A percentile compares a stretch with the other conserved stretches of the same genome.
Evolutionary conservation across 2,113 vertebrate genomes (phyloP).

Genomic region (Mola mola): DNA sequence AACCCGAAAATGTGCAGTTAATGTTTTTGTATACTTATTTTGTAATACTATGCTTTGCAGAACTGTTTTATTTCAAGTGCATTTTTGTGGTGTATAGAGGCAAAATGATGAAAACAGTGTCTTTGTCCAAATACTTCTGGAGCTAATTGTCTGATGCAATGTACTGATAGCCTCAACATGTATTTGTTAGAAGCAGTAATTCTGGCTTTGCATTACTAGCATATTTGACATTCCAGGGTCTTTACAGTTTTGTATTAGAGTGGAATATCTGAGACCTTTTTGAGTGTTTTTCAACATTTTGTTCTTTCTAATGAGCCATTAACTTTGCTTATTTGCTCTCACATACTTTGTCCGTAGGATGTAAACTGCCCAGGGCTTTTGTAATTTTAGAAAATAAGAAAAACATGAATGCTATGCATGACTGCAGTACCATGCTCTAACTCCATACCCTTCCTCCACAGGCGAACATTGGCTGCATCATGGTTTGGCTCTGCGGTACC

Average conservation of each 20-base stretch:
- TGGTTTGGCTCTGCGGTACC: constrained; percentile 62
- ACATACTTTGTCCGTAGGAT: neutral
- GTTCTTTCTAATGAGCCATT: neutral
- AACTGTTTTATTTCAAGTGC: too few species aligned
- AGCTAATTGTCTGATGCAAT: neutral
- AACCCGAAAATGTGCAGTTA: neutral
- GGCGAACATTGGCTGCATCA: constrained; percentile 70
- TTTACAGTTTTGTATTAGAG: neutral
- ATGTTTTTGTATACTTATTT: neutral
- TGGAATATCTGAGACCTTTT: neutral
- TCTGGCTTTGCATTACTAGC: neutral
- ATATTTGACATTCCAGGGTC: neutral
- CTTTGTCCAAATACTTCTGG: neutral
- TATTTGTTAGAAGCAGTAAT: neutral
- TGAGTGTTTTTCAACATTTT: neutral
- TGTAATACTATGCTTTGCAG: too few species aligned
- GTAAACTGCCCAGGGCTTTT: neutral
- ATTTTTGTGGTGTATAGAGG: too few species aligned
- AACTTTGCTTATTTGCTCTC: neutral
- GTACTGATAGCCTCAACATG: neutral
- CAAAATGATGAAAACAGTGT: too few species aligned
- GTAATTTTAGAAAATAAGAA: constrained; percentile 24
- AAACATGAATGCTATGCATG: neutral
- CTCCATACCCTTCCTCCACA: constrained; percentile 60
- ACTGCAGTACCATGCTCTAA: constrained; percentile 30